A percentile compares a stretch with the other conserved stretches of the same genome.
Evolutionary conservation across 1,140 invertebrate genomes (phyloP).

Genomic region (Lasioglossum baleicum): DNA sequence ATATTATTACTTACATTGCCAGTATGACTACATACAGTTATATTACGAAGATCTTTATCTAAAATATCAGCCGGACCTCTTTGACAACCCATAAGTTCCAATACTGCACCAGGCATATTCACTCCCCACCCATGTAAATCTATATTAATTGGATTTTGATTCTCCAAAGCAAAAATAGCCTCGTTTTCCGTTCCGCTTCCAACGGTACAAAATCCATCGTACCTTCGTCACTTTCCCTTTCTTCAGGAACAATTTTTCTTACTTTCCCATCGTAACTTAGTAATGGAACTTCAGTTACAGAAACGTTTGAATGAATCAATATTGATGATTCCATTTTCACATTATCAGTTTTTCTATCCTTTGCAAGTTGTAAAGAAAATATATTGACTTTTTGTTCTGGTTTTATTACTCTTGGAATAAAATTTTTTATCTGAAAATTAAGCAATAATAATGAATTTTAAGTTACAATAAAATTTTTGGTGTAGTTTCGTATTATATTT

Average conservation of each 20-base stretch:
- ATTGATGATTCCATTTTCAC: constrained; percentile 84
- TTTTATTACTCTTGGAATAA: constrained; percentile 83
- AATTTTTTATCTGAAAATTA: constrained; percentile 83
- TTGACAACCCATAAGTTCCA: constrained; percentile 86
- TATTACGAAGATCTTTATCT: constrained; percentile 73
- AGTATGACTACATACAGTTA: constrained; percentile 74
- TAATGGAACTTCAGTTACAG: constrained; percentile 85
- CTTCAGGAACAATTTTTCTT: constrained; percentile 80
- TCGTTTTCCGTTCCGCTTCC: constrained; percentile 85
- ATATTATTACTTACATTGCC: constrained; percentile 70
- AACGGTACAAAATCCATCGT: constrained; percentile 88
- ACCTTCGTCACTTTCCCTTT: constrained; percentile 80
- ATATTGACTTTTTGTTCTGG: constrained; percentile 83
- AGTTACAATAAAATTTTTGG: neutral
- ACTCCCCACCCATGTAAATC: constrained; percentile 84
- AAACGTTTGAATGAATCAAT: constrained; percentile 87
- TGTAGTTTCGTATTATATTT: too few relatives aligned
- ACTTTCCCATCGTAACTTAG: constrained; percentile 88
- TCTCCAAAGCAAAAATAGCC: constrained; percentile 86
- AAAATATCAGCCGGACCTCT: constrained; percentile 80
- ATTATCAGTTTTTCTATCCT: constrained; percentile 79
- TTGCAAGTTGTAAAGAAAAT: constrained; percentile 82
- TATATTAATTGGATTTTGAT: constrained; percentile 88
- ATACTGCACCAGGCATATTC: constrained; percentile 83
- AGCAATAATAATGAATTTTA: neutral